These are phyloP conservation scores for Dryobota labecula DNA, from an alignment of 2,888 invertebrate genomes.

Conservation along the genomic window DNA sequence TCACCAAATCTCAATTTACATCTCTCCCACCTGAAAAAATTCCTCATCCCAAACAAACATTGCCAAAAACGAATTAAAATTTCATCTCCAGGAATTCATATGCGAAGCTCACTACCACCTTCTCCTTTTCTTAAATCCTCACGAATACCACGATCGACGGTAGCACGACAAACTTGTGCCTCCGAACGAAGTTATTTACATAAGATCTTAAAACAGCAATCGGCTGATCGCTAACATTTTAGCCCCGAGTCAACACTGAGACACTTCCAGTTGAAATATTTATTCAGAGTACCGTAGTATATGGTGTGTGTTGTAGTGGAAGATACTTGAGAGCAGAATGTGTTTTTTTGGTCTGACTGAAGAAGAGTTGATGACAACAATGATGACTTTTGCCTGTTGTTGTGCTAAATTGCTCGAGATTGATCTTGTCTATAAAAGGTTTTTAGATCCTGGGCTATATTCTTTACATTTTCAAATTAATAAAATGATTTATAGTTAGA, in stretches of 20 bases:
- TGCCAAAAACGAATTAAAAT: slow-evolving; percentile 3
- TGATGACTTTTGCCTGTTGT: not conserved
- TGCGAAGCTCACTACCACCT: slow-evolving; percentile 36
- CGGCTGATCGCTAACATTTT: slow-evolving; percentile 82
- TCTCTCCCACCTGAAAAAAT: not conserved
- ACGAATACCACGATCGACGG: slow-evolving; percentile 71
- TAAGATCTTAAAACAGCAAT: slow-evolving; percentile 87
- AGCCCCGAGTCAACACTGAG: slow-evolving; percentile 79
- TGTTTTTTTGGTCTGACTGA: not conserved
- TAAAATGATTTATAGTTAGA: not conserved
- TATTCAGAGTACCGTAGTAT: slow-evolving; percentile 62
- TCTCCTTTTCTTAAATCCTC: slow-evolving; percentile 27
- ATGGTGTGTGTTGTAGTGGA: slow-evolving; percentile 44
- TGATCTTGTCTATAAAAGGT: not conserved
- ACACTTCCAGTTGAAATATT: slow-evolving; percentile 76
- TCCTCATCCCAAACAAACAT: not conserved
- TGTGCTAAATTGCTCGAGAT: not conserved
- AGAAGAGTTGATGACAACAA: not conserved
- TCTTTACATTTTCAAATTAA: not conserved
- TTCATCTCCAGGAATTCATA: not conserved
- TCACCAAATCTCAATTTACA: not conserved
- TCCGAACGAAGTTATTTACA: slow-evolving; percentile 80
- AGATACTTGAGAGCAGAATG: slow-evolving; percentile 1
- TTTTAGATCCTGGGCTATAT: not conserved
- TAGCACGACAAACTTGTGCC: slow-evolving; percentile 79